Percentiles rank a stretch among this genome's conserved stretches.
Conservation (phyloP, 1,140 invertebrate genomes). For the Telenomus remus region DNA sequence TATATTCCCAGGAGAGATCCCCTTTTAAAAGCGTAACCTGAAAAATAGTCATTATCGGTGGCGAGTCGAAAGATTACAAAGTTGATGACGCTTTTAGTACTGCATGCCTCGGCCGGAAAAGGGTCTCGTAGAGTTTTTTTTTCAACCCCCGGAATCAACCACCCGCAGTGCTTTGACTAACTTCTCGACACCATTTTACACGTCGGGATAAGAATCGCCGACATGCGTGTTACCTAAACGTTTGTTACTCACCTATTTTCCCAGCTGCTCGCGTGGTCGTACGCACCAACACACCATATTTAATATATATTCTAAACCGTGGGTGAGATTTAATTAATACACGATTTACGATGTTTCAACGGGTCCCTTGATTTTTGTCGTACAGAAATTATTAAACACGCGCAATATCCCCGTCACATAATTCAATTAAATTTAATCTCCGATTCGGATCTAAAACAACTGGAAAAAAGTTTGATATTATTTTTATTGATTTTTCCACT, state of each 20-base stretch:
- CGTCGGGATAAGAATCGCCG: constrained; percentile 48
- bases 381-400: constrained; percentile 10
- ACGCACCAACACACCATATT: constrained; percentile 8
- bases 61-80: constrained; percentile 39
- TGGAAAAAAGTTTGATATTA: background rate
- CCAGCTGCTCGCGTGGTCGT: background rate
- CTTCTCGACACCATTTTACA: constrained; percentile 55
- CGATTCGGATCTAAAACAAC: background rate
- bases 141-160: constrained; percentile 27
- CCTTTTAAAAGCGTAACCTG: constrained; percentile 35
- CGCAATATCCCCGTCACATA: constrained; percentile 5
- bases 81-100: constrained; percentile 50
- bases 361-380: constrained; percentile 23
- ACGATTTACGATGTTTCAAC: constrained; percentile 34
- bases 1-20: constrained; percentile 5
- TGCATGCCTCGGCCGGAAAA: constrained; percentile 49
- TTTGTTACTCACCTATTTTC: constrained; percentile 49
- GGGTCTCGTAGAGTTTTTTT: constrained; percentile 40
- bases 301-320: constrained; percentile 26
- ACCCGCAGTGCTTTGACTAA: constrained; percentile 50
- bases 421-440: constrained; percentile 25
- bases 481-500: no score
- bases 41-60: constrained; percentile 47
- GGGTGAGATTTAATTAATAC: constrained; percentile 44
- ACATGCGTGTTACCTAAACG: constrained; percentile 58